A percentile compares a stretch with the other conserved stretches of the same genome.
Evolutionary conservation across 2,888 invertebrate genomes (phyloP).

Genomic region (Heliconius sara): DNA sequence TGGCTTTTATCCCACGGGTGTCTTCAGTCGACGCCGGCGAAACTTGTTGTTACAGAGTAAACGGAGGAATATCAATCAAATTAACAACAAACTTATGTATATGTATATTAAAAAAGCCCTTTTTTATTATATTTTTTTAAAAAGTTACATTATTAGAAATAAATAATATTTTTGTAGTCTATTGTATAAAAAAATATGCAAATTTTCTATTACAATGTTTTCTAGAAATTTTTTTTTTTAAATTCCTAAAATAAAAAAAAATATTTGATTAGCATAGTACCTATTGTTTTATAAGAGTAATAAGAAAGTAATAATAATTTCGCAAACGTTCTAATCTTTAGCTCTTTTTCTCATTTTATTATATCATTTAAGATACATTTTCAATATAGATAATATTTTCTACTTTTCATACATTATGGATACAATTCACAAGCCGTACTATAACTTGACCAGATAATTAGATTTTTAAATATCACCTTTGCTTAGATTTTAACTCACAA

Average conservation of each 20-base stretch:
- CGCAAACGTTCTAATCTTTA: not conserved
- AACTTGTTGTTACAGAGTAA: conserved; percentile 3
- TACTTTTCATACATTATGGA: too few species aligned
- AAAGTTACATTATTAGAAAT: not conserved
- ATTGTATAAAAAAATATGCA: too few species aligned
- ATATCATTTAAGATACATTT: too few species aligned
- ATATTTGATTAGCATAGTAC: not conserved
- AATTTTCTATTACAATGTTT: not conserved
- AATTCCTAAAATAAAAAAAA: not conserved
- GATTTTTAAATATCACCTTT: too few species aligned
- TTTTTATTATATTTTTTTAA: not conserved
- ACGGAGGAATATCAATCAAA: not conserved
- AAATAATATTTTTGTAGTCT: not conserved
- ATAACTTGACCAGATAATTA: too few species aligned
- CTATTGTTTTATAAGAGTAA: not conserved
- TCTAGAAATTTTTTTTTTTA: too few species aligned
- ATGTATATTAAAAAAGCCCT: not conserved
- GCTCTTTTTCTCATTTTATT: too few species aligned
- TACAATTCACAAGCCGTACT: too few species aligned
- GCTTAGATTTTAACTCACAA: too few species aligned
- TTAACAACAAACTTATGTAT: not conserved
- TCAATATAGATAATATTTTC: too few species aligned
- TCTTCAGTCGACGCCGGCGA: conserved; percentile 59
- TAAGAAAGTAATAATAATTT: not conserved
- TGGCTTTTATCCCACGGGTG: conserved; percentile 60